phyloP scores from a whole-genome alignment of 2,888 invertebrate species.

The Aspidapion aeneum region DNA sequence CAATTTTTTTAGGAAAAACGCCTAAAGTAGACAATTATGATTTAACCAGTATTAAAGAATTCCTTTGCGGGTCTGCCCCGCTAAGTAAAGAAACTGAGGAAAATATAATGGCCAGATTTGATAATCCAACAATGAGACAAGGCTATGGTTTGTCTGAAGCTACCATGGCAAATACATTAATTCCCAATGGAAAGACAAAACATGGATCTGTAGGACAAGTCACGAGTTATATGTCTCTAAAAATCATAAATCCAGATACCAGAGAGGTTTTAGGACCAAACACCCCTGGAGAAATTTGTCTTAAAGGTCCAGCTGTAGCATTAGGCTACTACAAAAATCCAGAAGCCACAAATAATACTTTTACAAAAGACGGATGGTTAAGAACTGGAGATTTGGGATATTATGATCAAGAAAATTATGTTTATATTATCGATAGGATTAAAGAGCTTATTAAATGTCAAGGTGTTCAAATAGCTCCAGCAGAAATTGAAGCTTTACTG shows the following conservation, averaged over 20 bases:
- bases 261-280: slow-evolving; percentile 59
- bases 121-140: slow-evolving; percentile 57
- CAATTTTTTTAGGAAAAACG: slow-evolving; percentile 77
- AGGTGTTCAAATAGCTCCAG: slow-evolving; percentile 82
- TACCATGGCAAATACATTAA: slow-evolving; percentile 54
- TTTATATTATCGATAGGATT: slow-evolving; percentile 79
- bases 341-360: slow-evolving; percentile 58
- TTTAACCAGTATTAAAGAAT: slow-evolving; percentile 61
- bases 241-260: slow-evolving; percentile 61
- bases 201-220: slow-evolving; percentile 65
- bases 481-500: slow-evolving; percentile 81
- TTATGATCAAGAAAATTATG: slow-evolving; percentile 70
- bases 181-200: slow-evolving; percentile 35
- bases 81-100: slow-evolving; percentile 65
- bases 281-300: slow-evolving; percentile 75
- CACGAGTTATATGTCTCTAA: slow-evolving; percentile 58
- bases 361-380: slow-evolving; percentile 74
- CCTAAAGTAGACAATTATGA: slow-evolving; percentile 72
- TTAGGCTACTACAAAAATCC: slow-evolving; percentile 75
- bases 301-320: slow-evolving; percentile 63
- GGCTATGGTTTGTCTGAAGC: slow-evolving; percentile 78
- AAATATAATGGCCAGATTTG: slow-evolving; percentile 59
- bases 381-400: slow-evolving; percentile 82
- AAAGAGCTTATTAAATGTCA: slow-evolving; percentile 92
- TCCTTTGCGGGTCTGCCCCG: slow-evolving; percentile 78